Evolutionary conservation across 35 echinoderm and acorn worm species (phyloP).

Genomic region (Acanthaster planci): DNA sequence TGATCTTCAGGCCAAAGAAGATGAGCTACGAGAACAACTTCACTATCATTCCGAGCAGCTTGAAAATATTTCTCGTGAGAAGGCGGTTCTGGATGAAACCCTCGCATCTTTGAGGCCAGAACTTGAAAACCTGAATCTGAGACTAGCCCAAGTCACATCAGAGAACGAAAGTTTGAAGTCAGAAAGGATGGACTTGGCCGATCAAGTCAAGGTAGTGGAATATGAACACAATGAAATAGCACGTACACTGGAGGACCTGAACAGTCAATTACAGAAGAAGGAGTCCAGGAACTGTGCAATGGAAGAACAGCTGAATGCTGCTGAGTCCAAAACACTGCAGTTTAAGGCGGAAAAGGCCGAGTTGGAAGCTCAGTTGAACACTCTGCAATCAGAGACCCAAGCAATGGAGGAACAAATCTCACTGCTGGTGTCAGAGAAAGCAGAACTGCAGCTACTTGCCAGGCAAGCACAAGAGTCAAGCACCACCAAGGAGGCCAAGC

Average conservation of each 20-base stretch:
- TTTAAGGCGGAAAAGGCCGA: conserved; percentile 21
- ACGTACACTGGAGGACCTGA: not conserved
- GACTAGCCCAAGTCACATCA: not conserved
- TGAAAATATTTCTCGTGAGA: not conserved
- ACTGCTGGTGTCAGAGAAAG: not conserved
- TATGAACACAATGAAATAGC: not conserved
- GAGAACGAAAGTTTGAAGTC: conserved; percentile 4
- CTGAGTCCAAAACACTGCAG: not conserved
- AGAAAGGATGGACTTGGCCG: not conserved
- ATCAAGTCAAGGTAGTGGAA: not conserved
- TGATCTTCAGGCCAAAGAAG: not conserved
- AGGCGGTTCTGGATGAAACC: not conserved
- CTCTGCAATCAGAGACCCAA: not conserved
- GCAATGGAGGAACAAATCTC: conserved; percentile 18
- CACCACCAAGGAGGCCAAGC: not conserved
- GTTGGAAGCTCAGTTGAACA: conserved; percentile 25
- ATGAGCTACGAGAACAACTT: not conserved
- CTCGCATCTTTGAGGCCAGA: not conserved
- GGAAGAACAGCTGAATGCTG: not conserved
- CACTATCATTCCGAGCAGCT: not conserved
- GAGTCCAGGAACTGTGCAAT: not conserved
- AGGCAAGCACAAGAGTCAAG: not conserved
- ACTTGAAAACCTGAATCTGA: not conserved
- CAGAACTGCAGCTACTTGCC: not conserved
- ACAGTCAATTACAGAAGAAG: not conserved